Evolutionary conservation across 2,113 vertebrate species (phyloP), one percentile per base, ranked within the genome.

Genomic region (Dromiciops gliroides): DNA sequence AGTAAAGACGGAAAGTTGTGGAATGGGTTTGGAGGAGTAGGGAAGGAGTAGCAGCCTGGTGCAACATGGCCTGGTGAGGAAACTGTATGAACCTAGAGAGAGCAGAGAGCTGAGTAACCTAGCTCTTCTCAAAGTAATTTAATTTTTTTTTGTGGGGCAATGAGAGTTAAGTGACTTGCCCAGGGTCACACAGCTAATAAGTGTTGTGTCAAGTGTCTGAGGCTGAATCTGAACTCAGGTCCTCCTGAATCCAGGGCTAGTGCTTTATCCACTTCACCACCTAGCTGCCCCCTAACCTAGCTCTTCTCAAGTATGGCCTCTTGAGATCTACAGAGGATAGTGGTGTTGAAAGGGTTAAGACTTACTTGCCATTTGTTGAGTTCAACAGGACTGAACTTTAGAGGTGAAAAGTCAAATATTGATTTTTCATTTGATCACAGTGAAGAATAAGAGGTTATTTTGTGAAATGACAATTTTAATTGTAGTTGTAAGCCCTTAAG

Each of bases 361-460:
- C 19, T 83, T 83, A 83, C 8, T 83, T n/a, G n/a, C n/a, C n/a
- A 44, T 44, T 44, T n/a, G 44, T 23, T 83, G 67, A 83, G 37
- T 23, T 44, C 19, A 83, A 83, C n/a, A 44, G n/a, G 67, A 83
- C 7, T 44, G 94, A 88, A 90, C 11, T 75, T 95, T 67, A 88
- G 53, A 50, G 89, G 60, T 51, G 10, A 94, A 95, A 95, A 94
- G 53, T 47, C 60, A 91, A 92, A 88, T 24, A 90, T 10, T 92
- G 25, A 92, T 91, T 93, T 96, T 50, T 94, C 5, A 92, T 49
- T 90, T 56, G 88, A 67, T 83, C n/a, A 83, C 67, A 95, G 75
- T 89, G 49, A 95, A 96, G 94, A 93, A 88, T 93, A 50, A 95
- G 5, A 96, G 50, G 5, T 95, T 94, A 75, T 44, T 95, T 94